Evolutionary conservation across 2,113 vertebrate species (phyloP).

Genomic region (Gavialis gangeticus): DNA sequence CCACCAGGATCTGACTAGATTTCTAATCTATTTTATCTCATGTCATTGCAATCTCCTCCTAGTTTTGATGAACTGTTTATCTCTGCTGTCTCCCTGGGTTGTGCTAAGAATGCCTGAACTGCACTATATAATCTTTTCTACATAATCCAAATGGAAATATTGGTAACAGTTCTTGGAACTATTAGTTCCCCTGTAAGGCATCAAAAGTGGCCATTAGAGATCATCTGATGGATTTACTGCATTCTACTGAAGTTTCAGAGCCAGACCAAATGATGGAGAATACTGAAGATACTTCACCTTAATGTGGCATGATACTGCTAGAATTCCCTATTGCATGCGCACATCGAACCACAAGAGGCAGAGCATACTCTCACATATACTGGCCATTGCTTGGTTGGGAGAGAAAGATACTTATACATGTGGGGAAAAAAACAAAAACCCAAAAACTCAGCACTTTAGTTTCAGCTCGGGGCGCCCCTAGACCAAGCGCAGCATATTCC

Average conservation of each 20-base stretch:
- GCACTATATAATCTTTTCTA: background rate
- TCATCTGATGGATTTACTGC: background rate
- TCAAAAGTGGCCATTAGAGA: background rate
- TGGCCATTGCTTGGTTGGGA: background rate
- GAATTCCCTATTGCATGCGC: background rate
- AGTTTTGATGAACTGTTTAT: background rate
- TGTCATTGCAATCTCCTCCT: background rate
- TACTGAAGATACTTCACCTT: background rate
- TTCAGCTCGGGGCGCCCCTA: no score
- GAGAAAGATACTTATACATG: no score
- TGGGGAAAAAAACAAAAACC: background rate
- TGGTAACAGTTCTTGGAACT: background rate
- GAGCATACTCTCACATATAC: background rate
- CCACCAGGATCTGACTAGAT: background rate
- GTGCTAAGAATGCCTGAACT: fast-evolving
- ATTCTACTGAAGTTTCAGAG: background rate
- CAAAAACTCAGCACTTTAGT: no score
- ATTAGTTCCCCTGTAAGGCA: background rate
- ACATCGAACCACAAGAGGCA: background rate
- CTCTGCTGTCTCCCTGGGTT: background rate
- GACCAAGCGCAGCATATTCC: no score
- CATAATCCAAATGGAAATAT: background rate
- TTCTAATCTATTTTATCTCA: background rate
- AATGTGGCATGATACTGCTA: background rate
- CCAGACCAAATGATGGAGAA: background rate